Conservation (phyloP, 2,888 invertebrate species). For the Cheilosia urbana region DNA sequence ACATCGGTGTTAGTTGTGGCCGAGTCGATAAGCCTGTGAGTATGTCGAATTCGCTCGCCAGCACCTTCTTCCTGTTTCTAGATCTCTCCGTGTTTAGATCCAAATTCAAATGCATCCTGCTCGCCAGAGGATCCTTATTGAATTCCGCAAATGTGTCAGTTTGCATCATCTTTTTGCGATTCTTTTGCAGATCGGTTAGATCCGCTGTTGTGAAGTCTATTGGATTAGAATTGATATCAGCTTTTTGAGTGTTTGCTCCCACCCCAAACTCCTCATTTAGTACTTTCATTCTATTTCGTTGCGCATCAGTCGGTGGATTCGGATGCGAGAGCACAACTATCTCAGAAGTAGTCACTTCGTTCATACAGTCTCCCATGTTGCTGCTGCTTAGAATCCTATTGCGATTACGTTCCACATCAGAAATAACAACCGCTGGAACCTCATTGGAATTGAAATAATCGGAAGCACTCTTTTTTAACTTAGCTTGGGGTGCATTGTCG, state of each 20-base stretch:
- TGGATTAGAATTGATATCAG: constrained; percentile 80
- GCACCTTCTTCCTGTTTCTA: constrained; percentile 78
- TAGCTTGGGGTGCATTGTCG: constrained; percentile 1
- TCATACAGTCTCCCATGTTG: constrained; percentile 74
- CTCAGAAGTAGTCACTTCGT: constrained; percentile 43
- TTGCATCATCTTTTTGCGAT: constrained; percentile 82
- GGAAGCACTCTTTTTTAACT: constrained; percentile 77
- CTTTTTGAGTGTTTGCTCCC: constrained; percentile 76
- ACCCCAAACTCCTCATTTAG: constrained; percentile 87
- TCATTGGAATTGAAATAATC: constrained; percentile 81
- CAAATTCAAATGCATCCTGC: constrained; percentile 77
- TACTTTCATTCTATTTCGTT: constrained; percentile 86
- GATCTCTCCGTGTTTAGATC: constrained; percentile 78
- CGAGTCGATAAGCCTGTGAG: constrained; percentile 77
- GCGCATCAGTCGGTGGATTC: constrained; percentile 85
- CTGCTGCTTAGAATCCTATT: constrained; percentile 76
- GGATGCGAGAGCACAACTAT: constrained; percentile 8
- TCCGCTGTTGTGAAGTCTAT: constrained; percentile 60
- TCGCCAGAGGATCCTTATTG: constrained; percentile 76
- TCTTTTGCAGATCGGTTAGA: constrained; percentile 81
- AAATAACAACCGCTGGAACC: constrained; percentile 46
- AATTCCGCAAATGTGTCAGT: constrained; percentile 78
- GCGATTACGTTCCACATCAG: constrained; percentile 79
- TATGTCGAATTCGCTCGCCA: constrained; percentile 79
- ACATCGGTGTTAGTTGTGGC: constrained; percentile 78